Conservation (phyloP, 2,113 vertebrate genomes). For the Labeo catla region DNA sequence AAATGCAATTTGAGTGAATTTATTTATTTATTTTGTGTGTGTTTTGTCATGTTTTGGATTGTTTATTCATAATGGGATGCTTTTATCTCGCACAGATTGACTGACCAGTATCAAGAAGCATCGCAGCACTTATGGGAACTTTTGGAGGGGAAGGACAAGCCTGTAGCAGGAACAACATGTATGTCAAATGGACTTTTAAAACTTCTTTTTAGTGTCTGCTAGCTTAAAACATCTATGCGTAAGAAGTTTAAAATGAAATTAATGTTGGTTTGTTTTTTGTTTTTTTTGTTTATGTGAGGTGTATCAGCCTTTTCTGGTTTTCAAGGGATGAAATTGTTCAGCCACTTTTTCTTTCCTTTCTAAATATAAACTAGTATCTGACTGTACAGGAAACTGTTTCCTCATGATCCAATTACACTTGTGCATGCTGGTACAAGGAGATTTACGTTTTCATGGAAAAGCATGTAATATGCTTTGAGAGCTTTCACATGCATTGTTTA, state of each 20-base stretch:
- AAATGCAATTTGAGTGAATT: neutral
- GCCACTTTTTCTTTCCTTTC: neutral
- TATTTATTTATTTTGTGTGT: neutral
- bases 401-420: neutral
- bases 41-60: neutral
- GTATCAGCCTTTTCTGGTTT: neutral
- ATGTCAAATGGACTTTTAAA: constrained; percentile 66
- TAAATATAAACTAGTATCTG: neutral
- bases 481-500: no score
- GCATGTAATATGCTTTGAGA: neutral
- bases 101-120: constrained; percentile 92
- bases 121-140: constrained; percentile 95
- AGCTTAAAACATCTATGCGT: neutral
- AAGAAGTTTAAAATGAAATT: neutral
- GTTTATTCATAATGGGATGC: neutral
- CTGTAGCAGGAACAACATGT: constrained; percentile 97
- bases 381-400: neutral
- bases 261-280: no score
- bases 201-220: neutral
- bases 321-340: neutral
- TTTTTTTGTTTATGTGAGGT: no score
- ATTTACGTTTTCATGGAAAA: neutral
- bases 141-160: constrained; percentile 92
- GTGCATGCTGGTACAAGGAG: neutral
- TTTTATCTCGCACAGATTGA: constrained; percentile 75